Conservation (phyloP, 2,113 vertebrate genomes). For the Eurystomus gularis region DNA sequence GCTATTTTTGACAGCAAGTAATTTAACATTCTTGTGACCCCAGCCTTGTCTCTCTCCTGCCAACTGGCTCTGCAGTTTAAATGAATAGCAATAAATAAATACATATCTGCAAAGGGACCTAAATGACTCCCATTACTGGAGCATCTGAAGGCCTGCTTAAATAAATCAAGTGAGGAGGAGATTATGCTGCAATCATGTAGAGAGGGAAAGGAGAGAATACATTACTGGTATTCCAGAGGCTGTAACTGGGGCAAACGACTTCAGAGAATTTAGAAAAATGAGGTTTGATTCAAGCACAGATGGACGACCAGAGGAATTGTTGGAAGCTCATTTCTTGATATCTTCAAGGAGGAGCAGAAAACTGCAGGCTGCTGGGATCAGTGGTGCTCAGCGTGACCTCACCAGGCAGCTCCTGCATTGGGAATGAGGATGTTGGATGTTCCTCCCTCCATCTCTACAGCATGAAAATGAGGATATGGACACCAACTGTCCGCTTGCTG, state of each 20-base stretch:
- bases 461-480: background rate
- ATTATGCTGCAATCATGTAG: conserved; percentile 60
- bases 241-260: background rate
- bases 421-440: background rate
- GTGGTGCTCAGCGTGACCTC: background rate
- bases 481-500: rapidly evolving
- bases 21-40: conserved; percentile 59
- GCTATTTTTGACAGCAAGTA: conserved; percentile 49
- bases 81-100: conserved; percentile 63
- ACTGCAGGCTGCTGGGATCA: background rate
- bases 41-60: conserved; percentile 20
- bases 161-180: conserved; percentile 63
- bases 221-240: conserved; percentile 36
- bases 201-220: conserved; percentile 37
- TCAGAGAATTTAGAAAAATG: background rate
- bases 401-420: background rate
- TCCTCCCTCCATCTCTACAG: background rate
- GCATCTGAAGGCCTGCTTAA: conserved; percentile 60
- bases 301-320: background rate
- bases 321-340: background rate
- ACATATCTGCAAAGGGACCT: conserved; percentile 61
- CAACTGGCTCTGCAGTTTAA: conserved; percentile 55
- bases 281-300: background rate
- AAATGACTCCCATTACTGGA: conserved; percentile 62
- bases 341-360: background rate